phyloP scores from a whole-genome alignment of 2,113 vertebrate genomes.

The Silurus asotus region DNA sequence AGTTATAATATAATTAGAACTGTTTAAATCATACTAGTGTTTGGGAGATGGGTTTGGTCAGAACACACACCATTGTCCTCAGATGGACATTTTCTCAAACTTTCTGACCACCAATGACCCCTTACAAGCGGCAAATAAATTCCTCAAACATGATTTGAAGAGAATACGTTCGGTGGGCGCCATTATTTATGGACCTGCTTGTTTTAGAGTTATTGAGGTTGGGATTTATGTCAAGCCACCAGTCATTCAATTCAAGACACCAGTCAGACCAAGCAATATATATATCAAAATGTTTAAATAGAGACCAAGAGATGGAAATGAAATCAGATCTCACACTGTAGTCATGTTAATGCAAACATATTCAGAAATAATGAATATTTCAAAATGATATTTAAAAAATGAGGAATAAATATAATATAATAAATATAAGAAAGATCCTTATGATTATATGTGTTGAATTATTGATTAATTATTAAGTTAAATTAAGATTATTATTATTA shows the following conservation, averaged over 20 bases:
- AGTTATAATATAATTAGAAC: neutral
- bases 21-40: neutral
- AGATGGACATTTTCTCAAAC: neutral
- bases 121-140: neutral
- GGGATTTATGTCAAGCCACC: neutral
- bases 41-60: neutral
- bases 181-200: neutral
- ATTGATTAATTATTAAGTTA: too few species aligned
- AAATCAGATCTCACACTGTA: too few species aligned
- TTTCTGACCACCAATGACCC: neutral
- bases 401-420: too few species aligned
- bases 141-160: neutral
- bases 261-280: neutral
- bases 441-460: too few species aligned
- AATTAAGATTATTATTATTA: too few species aligned
- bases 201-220: neutral
- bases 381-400: too few species aligned
- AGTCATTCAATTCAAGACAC: neutral
- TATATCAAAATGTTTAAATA: neutral
- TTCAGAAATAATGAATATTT: too few species aligned
- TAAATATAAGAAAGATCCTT: too few species aligned
- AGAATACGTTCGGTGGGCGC: neutral
- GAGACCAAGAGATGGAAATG: too few species aligned
- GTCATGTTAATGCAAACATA: too few species aligned
- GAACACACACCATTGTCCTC: neutral